Evolutionary conservation across 2,113 vertebrate species (phyloP).

Genomic region (Caranx ignobilis): DNA sequence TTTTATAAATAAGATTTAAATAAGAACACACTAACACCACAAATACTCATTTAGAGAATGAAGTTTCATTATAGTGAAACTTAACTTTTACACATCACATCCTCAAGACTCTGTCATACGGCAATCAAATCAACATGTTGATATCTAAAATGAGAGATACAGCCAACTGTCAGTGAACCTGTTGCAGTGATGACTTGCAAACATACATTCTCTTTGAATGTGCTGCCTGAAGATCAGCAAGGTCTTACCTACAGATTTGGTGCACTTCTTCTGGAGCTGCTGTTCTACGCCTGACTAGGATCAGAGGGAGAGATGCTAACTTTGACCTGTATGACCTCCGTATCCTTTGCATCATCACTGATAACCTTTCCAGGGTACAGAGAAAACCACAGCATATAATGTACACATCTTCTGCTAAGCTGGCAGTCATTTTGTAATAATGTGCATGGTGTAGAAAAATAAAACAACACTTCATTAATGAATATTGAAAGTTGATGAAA

Average conservation of each 20-base stretch:
- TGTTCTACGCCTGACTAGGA: constrained; percentile 14
- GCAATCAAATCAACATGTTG: constrained; percentile 18
- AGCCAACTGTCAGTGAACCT: not conserved
- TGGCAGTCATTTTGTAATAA: not conserved
- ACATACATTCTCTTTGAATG: not conserved
- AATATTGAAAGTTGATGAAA: not conserved
- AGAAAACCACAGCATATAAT: constrained; percentile 33
- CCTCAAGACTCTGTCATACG: constrained; percentile 2
- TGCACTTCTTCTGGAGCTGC: constrained; percentile 5
- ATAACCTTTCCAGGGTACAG: constrained; percentile 25
- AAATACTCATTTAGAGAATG: constrained; percentile 1
- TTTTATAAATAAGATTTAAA: not conserved
- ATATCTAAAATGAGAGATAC: constrained; percentile 44
- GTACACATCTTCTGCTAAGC: not conserved
- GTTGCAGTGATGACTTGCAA: not conserved
- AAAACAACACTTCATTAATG: not conserved
- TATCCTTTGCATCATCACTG: constrained; percentile 6
- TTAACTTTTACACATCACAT: constrained; percentile 3
- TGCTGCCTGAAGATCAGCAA: not conserved
- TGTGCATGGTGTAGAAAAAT: not conserved
- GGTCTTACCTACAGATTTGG: constrained; percentile 35
- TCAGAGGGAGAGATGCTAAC: not conserved
- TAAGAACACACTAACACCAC: not conserved
- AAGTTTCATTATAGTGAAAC: not conserved
- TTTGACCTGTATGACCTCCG: not conserved